These are phyloP conservation scores for Nasonovia ribisnigri DNA, from an alignment of 2,888 invertebrate species.

Conservation along the genomic window DNA sequence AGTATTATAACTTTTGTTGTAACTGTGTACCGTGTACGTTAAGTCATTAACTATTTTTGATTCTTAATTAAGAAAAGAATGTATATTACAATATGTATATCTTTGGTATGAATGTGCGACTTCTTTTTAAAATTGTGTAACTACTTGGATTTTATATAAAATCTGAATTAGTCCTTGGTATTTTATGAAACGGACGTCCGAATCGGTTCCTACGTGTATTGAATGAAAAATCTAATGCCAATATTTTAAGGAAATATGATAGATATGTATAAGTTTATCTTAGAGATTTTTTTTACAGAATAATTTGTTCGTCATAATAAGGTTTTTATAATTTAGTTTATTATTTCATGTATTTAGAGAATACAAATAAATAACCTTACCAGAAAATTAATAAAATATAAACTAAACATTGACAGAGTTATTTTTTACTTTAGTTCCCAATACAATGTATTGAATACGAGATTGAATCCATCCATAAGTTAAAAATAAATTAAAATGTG, in stretches of 20 bases:
- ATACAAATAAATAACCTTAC: no score
- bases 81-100: neutral
- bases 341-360: no score
- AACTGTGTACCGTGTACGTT: neutral
- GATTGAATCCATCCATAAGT: no score
- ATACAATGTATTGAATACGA: no score
- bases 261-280: neutral
- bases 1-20: neutral
- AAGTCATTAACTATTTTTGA: neutral
- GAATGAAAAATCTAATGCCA: neutral
- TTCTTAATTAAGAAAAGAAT: neutral
- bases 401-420: no score
- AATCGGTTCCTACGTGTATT: neutral
- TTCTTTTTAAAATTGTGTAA: neutral
- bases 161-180: neutral
- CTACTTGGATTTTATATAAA: neutral
- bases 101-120: neutral
- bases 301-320: neutral
- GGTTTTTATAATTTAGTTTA: neutral
- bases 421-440: no score
- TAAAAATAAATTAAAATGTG: no score
- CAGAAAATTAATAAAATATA: no score
- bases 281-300: neutral
- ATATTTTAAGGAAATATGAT: neutral
- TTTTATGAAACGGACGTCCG: neutral